phyloP scores from a whole-genome alignment of 1,140 invertebrate genomes.

The Papilio helenus region DNA sequence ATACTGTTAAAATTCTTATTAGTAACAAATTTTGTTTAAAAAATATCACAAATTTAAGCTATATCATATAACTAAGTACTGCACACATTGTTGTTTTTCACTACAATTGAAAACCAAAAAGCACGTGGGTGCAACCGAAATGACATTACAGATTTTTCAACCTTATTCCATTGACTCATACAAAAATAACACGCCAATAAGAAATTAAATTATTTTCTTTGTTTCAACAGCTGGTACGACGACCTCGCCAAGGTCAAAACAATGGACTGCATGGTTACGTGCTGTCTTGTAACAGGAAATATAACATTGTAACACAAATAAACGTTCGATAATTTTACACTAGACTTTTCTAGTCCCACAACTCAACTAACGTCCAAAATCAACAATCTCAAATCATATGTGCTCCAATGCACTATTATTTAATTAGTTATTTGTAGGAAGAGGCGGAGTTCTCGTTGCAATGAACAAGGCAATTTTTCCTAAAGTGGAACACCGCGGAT shows the following conservation, averaged over 20 bases:
- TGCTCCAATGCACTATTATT: too few relatives aligned
- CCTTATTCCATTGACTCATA: not conserved
- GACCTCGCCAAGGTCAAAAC: not conserved
- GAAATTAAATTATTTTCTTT: constrained; percentile 7
- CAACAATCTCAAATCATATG: too few relatives aligned
- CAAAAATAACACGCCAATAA: not conserved
- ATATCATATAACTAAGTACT: not conserved
- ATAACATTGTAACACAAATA: too few relatives aligned
- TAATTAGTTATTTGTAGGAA: too few relatives aligned
- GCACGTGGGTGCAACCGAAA: constrained; percentile 7
- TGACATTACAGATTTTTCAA: not conserved
- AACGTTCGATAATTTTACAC: too few relatives aligned
- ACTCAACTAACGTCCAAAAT: too few relatives aligned
- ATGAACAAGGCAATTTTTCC: too few relatives aligned
- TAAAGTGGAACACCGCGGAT: too few relatives aligned
- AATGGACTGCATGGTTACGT: not conserved
- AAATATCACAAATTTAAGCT: not conserved
- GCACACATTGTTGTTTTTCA: not conserved
- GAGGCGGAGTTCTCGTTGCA: too few relatives aligned
- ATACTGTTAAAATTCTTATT: too few relatives aligned
- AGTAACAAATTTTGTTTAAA: too few relatives aligned
- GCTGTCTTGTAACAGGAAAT: not conserved
- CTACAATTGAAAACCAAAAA: not conserved
- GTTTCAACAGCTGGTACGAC: not conserved
- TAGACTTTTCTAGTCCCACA: too few relatives aligned